phyloP scores from a whole-genome alignment of 1,140 invertebrate genomes.

The Thaumatotibia leucotreta region DNA sequence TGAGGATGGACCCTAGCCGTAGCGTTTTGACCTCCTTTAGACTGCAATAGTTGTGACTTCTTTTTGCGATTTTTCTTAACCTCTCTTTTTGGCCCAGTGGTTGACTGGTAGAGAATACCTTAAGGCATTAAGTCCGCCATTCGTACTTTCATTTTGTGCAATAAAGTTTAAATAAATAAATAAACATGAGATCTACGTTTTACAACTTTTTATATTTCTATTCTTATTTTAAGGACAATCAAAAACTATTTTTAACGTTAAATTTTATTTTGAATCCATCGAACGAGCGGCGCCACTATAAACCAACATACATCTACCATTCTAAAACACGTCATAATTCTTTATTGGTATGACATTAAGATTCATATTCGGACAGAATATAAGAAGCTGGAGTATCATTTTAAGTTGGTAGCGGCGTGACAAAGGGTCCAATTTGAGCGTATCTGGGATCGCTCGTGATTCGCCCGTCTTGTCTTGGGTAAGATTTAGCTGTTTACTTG shows the following conservation, averaged over 20 bases:
- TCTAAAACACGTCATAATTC: not conserved
- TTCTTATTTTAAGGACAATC: too few relatives aligned
- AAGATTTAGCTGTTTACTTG: constrained; percentile 9
- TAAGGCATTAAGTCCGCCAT: too few relatives aligned
- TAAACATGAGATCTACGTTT: too few relatives aligned
- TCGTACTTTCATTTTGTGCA: too few relatives aligned
- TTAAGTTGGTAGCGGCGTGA: constrained; percentile 4
- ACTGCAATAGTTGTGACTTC: too few relatives aligned
- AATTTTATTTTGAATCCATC: not conserved
- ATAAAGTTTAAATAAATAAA: too few relatives aligned
- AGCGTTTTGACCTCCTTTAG: too few relatives aligned
- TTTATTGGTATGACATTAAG: not conserved
- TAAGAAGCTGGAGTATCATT: not conserved
- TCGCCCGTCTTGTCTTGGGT: not conserved
- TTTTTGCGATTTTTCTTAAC: too few relatives aligned
- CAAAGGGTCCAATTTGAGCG: constrained; percentile 10
- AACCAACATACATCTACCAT: not conserved
- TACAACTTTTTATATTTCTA: too few relatives aligned
- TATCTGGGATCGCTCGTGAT: not conserved
- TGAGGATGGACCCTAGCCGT: too few relatives aligned
- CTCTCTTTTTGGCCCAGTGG: too few relatives aligned
- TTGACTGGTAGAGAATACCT: too few relatives aligned
- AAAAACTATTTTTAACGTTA: not conserved
- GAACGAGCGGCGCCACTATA: not conserved
- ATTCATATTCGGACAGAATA: not conserved